Conservation (phyloP, 2,797 vertebrate genomes). For the Fundulus diaphanus region DNA sequence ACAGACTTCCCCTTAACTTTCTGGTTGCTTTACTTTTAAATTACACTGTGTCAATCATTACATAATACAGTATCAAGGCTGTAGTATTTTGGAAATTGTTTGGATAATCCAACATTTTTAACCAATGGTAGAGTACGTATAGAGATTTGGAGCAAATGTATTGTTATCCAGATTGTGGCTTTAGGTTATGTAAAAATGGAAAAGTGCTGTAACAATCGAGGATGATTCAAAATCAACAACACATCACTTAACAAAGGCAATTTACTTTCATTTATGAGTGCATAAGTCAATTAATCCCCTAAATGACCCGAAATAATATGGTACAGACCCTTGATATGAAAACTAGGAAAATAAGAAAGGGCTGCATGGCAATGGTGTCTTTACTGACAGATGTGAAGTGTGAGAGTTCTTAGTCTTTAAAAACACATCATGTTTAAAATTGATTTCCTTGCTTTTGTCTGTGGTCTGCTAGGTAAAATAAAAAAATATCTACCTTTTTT, state of each 20-base stretch:
- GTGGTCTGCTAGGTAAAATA: constrained; percentile 56
- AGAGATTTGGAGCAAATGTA: background rate
- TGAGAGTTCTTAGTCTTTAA: too few relatives aligned
- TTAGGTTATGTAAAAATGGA: background rate
- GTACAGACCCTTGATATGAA: background rate
- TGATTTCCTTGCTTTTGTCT: constrained; percentile 7
- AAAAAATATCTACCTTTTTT: constrained; percentile 67
- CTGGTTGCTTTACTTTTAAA: background rate
- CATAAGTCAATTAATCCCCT: constrained; percentile 17
- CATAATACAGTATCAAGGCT: background rate
- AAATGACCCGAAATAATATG: constrained; percentile 11
- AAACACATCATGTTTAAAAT: constrained; percentile 17
- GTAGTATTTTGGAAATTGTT: background rate
- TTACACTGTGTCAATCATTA: background rate
- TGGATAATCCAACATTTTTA: background rate
- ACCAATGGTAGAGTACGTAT: too few relatives aligned
- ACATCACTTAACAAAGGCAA: background rate
- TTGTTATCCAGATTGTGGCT: background rate
- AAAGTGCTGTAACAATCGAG: background rate
- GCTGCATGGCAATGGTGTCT: background rate
- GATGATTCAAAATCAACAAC: background rate
- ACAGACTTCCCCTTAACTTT: background rate
- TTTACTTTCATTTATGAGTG: background rate
- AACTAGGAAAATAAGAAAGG: background rate
- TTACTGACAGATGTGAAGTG: background rate